phyloP scores from a whole-genome alignment of 2,888 invertebrate species.

The Adela reaumurella region DNA sequence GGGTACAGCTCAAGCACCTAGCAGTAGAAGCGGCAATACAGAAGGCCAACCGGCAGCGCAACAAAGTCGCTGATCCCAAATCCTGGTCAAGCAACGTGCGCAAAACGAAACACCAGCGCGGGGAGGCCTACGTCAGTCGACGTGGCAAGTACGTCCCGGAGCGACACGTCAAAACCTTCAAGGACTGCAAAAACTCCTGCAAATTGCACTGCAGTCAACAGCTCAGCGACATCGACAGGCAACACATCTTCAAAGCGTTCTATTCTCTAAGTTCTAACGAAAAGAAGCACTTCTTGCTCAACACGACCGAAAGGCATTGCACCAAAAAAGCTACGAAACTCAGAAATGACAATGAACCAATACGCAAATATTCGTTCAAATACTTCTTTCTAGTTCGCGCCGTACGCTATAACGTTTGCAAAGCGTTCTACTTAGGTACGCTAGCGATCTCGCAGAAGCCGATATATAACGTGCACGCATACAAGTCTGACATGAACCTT shows the following conservation, averaged over 20 bases:
- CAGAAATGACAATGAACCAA: conserved; percentile 19
- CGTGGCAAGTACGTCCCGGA: conserved; percentile 42
- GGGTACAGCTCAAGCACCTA: too few species aligned
- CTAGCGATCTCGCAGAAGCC: conserved; percentile 45
- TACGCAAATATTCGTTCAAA: conserved; percentile 36
- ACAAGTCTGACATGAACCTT: conserved; percentile 40
- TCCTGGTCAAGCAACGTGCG: conserved; percentile 44
- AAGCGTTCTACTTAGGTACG: conserved; percentile 45
- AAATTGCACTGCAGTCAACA: conserved; percentile 40
- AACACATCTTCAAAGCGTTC: conserved; percentile 42
- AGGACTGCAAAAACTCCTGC: conserved; percentile 36
- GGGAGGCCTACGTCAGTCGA: conserved; percentile 40
- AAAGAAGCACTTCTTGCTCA: conserved; percentile 42
- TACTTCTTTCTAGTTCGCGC: conserved; percentile 39
- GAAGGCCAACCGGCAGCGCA: conserved; percentile 23
- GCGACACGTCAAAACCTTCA: conserved; percentile 28
- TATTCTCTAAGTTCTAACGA: conserved; percentile 40
- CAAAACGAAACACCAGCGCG: conserved; percentile 39
- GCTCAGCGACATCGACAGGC: conserved; percentile 32
- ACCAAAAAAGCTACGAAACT: conserved; percentile 21
- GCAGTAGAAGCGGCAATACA: neutral
- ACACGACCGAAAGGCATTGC: conserved; percentile 35
- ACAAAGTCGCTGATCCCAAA: conserved; percentile 28
- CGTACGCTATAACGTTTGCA: conserved; percentile 34
- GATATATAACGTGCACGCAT: conserved; percentile 42